Conservation (phyloP, 2,888 invertebrate genomes). For the Hyalella azteca region DNA sequence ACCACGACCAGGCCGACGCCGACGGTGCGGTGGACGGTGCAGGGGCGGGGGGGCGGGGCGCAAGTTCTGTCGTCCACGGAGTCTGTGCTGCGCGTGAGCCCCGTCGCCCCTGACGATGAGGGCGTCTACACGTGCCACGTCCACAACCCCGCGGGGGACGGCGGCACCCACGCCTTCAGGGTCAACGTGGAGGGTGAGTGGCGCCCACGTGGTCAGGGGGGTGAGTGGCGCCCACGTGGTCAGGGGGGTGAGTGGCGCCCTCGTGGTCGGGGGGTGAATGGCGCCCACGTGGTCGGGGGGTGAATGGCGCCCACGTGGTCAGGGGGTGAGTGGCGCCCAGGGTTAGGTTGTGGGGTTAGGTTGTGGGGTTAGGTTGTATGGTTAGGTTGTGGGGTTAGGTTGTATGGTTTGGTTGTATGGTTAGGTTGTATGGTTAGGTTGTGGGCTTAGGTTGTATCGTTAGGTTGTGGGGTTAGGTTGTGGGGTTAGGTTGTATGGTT, state of each 20-base stretch:
- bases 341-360: no score
- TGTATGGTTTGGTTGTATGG: no score
- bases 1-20: slow-evolving; percentile 49
- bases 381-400: no score
- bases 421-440: no score
- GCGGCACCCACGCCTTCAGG: slow-evolving; percentile 42
- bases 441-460: no score
- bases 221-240: background rate
- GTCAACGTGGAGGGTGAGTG: slow-evolving; percentile 49
- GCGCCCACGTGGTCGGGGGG: no score
- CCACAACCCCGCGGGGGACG: slow-evolving; percentile 48
- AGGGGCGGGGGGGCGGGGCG: slow-evolving; percentile 35
- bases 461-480: no score
- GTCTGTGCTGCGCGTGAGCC: slow-evolving; percentile 41
- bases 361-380: no score
- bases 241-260: background rate
- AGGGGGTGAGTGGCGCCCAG: no score
- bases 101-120: slow-evolving; percentile 40
- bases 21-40: slow-evolving; percentile 48
- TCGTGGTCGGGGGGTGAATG: no score
- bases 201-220: background rate
- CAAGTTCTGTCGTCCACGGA: slow-evolving; percentile 39
- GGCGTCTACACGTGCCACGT: slow-evolving; percentile 53
- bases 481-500: no score
- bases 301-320: no score